Evolutionary conservation across 2,113 vertebrate genomes (phyloP).

Genomic region (Oryzias melastigma): DNA sequence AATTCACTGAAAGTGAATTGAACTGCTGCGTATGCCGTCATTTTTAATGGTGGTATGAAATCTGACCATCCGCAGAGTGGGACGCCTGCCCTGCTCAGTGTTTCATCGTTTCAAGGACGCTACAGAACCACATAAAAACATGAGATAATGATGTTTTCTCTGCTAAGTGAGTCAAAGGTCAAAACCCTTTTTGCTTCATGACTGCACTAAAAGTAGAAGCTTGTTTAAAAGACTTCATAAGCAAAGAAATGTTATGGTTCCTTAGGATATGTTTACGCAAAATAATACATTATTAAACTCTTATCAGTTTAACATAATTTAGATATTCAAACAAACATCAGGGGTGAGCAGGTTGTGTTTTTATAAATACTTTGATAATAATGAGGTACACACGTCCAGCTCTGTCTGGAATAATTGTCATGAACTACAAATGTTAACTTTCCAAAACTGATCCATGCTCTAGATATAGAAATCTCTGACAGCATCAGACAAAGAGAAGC

Average conservation of each 20-base stretch:
- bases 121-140: conserved; percentile 8
- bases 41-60: background rate
- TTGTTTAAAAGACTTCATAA: background rate
- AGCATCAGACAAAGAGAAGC: background rate
- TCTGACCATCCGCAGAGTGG: background rate
- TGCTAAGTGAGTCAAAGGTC: conserved; percentile 3
- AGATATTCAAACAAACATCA: too few relatives aligned
- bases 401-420: too few relatives aligned
- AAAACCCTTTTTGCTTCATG: conserved; percentile 6
- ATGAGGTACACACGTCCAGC: too few relatives aligned
- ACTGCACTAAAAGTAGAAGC: background rate
- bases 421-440: too few relatives aligned
- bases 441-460: background rate
- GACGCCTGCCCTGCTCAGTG: background rate
- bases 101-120: conserved; percentile 20
- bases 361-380: too few relatives aligned
- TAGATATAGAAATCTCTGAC: background rate
- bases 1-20: too few relatives aligned
- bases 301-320: too few relatives aligned
- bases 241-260: background rate
- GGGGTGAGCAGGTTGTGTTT: too few relatives aligned
- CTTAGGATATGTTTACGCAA: too few relatives aligned
- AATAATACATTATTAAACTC: too few relatives aligned
- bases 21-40: background rate
- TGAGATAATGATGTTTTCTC: conserved; percentile 24